These are phyloP conservation scores for Vultur gryphus DNA, from an alignment of 2,797 vertebrate species.

Conservation along the genomic window DNA sequence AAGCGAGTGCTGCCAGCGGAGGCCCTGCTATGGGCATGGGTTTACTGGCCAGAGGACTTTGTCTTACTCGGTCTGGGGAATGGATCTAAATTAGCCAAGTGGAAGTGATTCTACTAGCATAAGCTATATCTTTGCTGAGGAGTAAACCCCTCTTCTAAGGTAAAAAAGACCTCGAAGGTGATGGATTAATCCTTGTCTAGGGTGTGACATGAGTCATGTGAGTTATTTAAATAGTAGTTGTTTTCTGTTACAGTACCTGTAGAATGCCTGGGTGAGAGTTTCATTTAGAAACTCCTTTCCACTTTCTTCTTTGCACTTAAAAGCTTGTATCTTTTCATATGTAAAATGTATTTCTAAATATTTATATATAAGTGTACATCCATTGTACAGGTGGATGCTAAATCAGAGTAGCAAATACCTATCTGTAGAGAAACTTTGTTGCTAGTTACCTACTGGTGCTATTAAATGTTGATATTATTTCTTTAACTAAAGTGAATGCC, in stretches of 20 bases:
- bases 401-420: not conserved
- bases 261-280: not conserved
- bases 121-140: not conserved
- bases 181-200: not conserved
- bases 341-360: not conserved
- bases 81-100: not conserved
- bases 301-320: not conserved
- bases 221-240: not conserved
- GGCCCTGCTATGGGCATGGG: fast-evolving
- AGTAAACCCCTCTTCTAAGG: not conserved
- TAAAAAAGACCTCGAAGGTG: not conserved
- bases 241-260: not conserved
- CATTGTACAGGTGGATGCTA: not conserved
- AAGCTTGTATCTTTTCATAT: not conserved
- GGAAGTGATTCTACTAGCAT: not conserved
- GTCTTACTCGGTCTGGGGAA: not conserved
- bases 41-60: not conserved
- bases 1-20: not conserved
- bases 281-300: not conserved
- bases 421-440: not conserved
- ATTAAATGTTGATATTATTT: not conserved
- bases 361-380: not conserved
- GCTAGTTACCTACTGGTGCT: not conserved
- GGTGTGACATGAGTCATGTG: not conserved
- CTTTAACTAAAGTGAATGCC: not conserved